A percentile compares a stretch with the other conserved stretches of the same genome.
Evolutionary conservation across 2,113 vertebrate species (phyloP).

Genomic region (Falcunculus frontatus): DNA sequence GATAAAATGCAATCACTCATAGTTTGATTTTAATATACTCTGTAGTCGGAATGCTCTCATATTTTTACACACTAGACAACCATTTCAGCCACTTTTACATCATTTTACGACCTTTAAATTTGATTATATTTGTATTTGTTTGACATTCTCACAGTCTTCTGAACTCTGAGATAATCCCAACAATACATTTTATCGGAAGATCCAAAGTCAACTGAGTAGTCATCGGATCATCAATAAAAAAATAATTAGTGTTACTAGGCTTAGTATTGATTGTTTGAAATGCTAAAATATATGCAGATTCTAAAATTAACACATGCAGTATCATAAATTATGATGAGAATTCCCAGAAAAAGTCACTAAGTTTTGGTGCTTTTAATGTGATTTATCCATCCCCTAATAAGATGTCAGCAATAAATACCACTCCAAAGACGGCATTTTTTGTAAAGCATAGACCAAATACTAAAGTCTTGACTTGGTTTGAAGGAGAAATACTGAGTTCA

Average conservation of each 20-base stretch:
- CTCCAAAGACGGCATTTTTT: not conserved
- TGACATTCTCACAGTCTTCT: not conserved
- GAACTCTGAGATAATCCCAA: not conserved
- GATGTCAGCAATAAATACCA: not conserved
- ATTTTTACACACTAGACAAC: not conserved
- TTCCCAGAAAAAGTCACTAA: not conserved
- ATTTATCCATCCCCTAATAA: not conserved
- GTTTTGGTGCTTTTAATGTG: not conserved
- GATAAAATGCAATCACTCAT: not conserved
- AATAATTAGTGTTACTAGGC: not conserved
- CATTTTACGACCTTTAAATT: not conserved
- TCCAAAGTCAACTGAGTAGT: not conserved
- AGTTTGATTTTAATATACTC: not conserved
- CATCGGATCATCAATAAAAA: not conserved
- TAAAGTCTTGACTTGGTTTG: not conserved
- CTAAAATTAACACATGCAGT: not conserved
- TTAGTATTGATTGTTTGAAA: not conserved
- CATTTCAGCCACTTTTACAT: not conserved
- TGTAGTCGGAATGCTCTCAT: not conserved
- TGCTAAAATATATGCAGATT: not conserved
- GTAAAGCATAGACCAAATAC: not conserved
- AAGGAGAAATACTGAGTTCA: not conserved
- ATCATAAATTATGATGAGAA: not conserved
- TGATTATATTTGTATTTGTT: not conserved
- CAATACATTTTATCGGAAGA: not conserved